phyloP scores from a whole-genome alignment of 2,797 vertebrate species.

The Chromobotia macracanthus region DNA sequence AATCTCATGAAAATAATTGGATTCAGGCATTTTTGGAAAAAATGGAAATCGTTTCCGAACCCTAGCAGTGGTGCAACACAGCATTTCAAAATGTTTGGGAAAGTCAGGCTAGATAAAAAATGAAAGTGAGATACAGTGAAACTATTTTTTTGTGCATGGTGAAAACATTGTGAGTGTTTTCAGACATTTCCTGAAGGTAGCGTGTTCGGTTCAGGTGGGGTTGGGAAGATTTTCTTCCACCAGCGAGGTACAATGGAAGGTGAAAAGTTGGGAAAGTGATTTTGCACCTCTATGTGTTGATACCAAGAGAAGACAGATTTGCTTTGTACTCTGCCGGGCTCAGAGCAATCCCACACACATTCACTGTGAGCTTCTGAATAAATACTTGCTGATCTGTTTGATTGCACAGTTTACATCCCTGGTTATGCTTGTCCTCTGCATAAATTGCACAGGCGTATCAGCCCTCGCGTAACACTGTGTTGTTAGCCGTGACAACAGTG shows the following conservation, averaged over 20 bases:
- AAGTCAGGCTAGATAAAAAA: background rate
- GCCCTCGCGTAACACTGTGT: constrained; percentile 1
- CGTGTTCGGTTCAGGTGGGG: background rate
- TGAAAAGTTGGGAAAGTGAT: constrained; percentile 12
- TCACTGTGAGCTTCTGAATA: constrained; percentile 33
- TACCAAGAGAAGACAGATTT: constrained; percentile 2
- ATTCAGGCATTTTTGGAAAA: background rate
- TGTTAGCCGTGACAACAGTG: constrained; percentile 40
- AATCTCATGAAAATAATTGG: background rate
- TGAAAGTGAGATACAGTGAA: background rate
- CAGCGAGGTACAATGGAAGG: background rate
- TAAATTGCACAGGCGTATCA: constrained; percentile 50
- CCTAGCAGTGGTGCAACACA: background rate
- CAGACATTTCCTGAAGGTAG: background rate
- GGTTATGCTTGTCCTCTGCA: constrained; percentile 28
- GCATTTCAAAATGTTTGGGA: background rate
- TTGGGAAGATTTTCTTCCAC: no score
- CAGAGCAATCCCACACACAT: constrained; percentile 30
- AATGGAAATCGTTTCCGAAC: background rate
- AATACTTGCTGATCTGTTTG: constrained; percentile 42
- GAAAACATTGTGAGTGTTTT: background rate
- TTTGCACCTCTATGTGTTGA: background rate
- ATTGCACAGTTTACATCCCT: constrained; percentile 40
- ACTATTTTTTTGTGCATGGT: background rate
- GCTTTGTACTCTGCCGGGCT: background rate